Evolutionary conservation across 2,888 invertebrate species (phyloP), one percentile per base, ranked within the genome.

Genomic region (Epinotia demarniana): DNA sequence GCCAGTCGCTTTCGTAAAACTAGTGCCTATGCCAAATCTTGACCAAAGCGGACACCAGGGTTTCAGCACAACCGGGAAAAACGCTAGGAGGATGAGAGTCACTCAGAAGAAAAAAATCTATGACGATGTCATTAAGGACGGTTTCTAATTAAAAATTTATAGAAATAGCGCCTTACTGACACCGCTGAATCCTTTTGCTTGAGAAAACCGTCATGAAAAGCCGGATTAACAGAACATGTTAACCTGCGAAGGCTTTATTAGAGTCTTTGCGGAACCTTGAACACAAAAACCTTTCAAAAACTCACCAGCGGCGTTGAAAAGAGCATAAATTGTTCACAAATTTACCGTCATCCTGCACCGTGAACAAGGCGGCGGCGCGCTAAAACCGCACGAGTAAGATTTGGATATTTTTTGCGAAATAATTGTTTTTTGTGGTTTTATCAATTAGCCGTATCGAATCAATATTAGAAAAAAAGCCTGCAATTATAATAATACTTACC

Each of bases 271-370:
- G 66, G 66, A 12, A 53, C 66, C 53, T 53, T 18, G 33, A 66
- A 66, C 49, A 46, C 49, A 53, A 58, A 57, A 46, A 69, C 58
- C 69, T 69, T 69, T 69, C 46, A 69, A 69, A 69, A 69, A 69
- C 69, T 16, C 43, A 60, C 69, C 58, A 46, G 69, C 11, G 58
- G 27, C 69, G 60, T 27, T 69, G 58, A 69, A 69, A 69, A 69
- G 60, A 60, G 46, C 69, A 57, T 69, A 58, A 69, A 69, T 69
- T 69, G 60, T 69, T 69, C 69, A 69, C 58, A n/a, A 69, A 60
- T 69, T 60, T 60, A 69, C 23, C 60, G 69, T 58, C 68, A 57
- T 19, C 46, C 58, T 12, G 68, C 43, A 68, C 16, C 67, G 23
- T 58, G 58, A 46, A 69, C 58, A 23, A 1, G 13, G 18, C 57